Evolutionary conservation across 2,888 invertebrate genomes (phyloP), one percentile per base, ranked within the genome.

Genomic region (Lycocerus yunnanus): DNA sequence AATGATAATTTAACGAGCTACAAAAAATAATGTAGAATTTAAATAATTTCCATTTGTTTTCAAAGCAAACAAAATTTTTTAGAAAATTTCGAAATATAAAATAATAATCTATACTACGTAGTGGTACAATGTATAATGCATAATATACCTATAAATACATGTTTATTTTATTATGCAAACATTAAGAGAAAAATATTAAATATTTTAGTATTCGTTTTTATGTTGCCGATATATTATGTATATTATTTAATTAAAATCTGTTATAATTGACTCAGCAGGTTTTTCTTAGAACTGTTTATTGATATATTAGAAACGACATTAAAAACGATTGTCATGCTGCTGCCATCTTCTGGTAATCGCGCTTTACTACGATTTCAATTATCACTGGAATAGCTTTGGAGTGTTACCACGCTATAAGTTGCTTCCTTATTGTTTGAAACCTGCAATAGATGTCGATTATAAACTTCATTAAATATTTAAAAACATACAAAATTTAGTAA

Each of bases 361-460:
- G 74, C 74, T 11, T 67, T 68, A 15, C 68, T 74, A 18, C 68
- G 66, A 9, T 73, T 70, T 16, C 76, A 76, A 18, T 78, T 76
- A 14, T 71, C 69, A 71, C 76, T 79, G 43, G 71, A 72, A 68
- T 69, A 76, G 65, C 73, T 78, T 58, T 77, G 78, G 70, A 72
- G 78, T 15, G 77, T 78, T 60, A 77, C 79, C 66, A 79, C 79
- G 60, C 79, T 79, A 73, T 79, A 79, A 78, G 78, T 79, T 59
- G 59, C 69, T 63, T 24, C 15, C 27, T 69, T 69, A 69, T 72
- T 67, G 58, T 15, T 63, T 63, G 63, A 16, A 43, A 61, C 27
- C 69, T 69, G 69, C 18, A 69, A 69, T 63, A 61, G 18, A 43
- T 63, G 69, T 63, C 63, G 43, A 18, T 63, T 20, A 63, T 9